A percentile compares a stretch with the other conserved stretches of the same genome.
These are phyloP conservation scores for Galaxea fascicularis DNA, from an alignment of 92 coral and sea anemone species.

Conservation along the genomic window DNA sequence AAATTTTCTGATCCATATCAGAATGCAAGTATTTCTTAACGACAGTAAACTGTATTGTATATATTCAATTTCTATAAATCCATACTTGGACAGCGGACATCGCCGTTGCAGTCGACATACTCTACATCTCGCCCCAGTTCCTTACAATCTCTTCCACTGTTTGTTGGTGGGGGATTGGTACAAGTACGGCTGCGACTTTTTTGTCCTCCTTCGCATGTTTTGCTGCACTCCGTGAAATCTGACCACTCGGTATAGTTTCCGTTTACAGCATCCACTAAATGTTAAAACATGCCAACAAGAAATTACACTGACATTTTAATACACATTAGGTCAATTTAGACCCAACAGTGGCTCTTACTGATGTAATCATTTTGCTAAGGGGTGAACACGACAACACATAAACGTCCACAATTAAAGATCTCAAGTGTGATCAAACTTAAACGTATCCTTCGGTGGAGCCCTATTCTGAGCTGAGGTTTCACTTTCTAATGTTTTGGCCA, in stretches of 20 bases:
- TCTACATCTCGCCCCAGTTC: conserved; percentile 67
- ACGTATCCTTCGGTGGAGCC: no score
- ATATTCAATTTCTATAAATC: neutral
- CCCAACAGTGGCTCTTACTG: no score
- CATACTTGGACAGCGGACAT: conserved; percentile 80
- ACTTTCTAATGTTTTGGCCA: no score
- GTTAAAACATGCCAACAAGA: neutral
- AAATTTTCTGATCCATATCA: no score
- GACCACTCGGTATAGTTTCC: conserved; percentile 89
- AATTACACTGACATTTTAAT: neutral
- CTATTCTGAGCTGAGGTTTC: no score
- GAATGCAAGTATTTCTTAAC: neutral
- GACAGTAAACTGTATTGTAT: neutral
- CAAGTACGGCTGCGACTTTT: conserved; percentile 78
- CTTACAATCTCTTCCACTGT: conserved; percentile 73
- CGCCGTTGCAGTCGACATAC: conserved; percentile 70
- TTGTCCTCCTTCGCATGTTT: conserved; percentile 73
- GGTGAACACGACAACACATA: no score
- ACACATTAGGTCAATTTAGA: neutral
- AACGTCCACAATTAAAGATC: no score
- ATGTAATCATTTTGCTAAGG: no score
- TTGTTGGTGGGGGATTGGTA: conserved; percentile 75
- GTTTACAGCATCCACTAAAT: conserved; percentile 36
- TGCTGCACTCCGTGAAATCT: conserved; percentile 80
- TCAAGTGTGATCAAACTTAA: no score